These are phyloP conservation scores for Nothobranchius furzeri DNA, from an alignment of 2,113 vertebrate species.

Conservation along the genomic window DNA sequence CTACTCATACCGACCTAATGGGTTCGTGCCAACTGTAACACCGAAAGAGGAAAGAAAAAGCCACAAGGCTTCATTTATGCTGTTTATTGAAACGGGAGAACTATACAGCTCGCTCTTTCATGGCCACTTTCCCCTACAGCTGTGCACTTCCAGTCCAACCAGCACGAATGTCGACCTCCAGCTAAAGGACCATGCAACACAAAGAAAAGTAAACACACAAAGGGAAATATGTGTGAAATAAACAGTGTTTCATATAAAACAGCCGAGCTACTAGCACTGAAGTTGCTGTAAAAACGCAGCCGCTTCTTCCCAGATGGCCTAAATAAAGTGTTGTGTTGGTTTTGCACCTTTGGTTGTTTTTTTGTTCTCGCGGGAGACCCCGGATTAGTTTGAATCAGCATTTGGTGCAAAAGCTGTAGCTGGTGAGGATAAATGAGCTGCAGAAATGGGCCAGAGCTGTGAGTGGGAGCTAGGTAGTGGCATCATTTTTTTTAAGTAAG, in stretches of 20 bases:
- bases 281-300: not conserved
- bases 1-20: not conserved
- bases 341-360: constrained; percentile 31
- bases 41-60: not conserved
- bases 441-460: not conserved
- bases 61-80: not conserved
- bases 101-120: not conserved
- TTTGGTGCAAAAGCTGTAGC: not conserved
- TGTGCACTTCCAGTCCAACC: not conserved
- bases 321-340: constrained; percentile 1
- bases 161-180: not conserved
- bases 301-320: not conserved
- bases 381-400: constrained; percentile 19
- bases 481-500: not conserved
- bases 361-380: constrained; percentile 22
- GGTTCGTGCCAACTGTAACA: not conserved
- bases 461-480: not conserved
- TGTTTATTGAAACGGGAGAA: not conserved
- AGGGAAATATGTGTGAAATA: not conserved
- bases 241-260: not conserved
- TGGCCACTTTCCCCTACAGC: not conserved
- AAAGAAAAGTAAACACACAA: not conserved
- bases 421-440: constrained; percentile 30
- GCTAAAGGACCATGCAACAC: not conserved
- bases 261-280: not conserved